These are phyloP conservation scores for Paragorgia papillata DNA, from an alignment of 92 coral and sea anemone genomes.

Conservation along the genomic window DNA sequence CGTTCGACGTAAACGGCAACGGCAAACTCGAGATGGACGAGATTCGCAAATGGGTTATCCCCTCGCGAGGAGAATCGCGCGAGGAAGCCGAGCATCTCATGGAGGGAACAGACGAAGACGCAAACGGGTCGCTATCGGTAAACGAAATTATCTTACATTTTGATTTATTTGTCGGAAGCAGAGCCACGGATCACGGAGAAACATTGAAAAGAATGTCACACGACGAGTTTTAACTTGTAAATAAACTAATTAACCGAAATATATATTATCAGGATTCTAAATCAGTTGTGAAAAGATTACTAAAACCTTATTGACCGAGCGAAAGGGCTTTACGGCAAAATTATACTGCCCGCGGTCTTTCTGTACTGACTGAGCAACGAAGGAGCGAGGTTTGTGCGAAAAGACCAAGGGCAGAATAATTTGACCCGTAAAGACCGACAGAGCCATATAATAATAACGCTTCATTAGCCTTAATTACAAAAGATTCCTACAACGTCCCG, in stretches of 20 bases:
- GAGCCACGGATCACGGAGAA: slow-evolving; percentile 95
- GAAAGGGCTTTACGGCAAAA: too few relatives aligned
- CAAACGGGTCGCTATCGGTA: slow-evolving; percentile 77
- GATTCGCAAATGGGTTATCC: slow-evolving; percentile 88
- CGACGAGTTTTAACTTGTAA: slow-evolving; percentile 65
- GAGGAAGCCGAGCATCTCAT: slow-evolving; percentile 94
- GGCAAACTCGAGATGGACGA: slow-evolving; percentile 93
- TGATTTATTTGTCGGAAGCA: slow-evolving; percentile 94
- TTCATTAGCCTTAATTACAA: too few relatives aligned
- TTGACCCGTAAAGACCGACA: too few relatives aligned
- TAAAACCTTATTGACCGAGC: too few relatives aligned
- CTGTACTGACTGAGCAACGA: too few relatives aligned
- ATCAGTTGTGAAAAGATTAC: too few relatives aligned
- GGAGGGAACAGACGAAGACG: slow-evolving; percentile 95
- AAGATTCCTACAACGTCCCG: too few relatives aligned
- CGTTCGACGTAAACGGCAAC: slow-evolving; percentile 83
- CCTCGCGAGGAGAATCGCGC: slow-evolving; percentile 77
- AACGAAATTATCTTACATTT: slow-evolving; percentile 92
- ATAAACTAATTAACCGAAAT: not conserved
- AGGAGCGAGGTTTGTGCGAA: too few relatives aligned
- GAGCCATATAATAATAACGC: too few relatives aligned
- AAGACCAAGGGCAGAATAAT: too few relatives aligned
- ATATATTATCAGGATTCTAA: too few relatives aligned
- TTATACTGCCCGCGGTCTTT: too few relatives aligned
- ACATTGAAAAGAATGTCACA: slow-evolving; percentile 82